Evolutionary conservation across 2,888 invertebrate species (phyloP), one percentile per base, ranked within the genome.

Genomic region (Idaea biselata): DNA sequence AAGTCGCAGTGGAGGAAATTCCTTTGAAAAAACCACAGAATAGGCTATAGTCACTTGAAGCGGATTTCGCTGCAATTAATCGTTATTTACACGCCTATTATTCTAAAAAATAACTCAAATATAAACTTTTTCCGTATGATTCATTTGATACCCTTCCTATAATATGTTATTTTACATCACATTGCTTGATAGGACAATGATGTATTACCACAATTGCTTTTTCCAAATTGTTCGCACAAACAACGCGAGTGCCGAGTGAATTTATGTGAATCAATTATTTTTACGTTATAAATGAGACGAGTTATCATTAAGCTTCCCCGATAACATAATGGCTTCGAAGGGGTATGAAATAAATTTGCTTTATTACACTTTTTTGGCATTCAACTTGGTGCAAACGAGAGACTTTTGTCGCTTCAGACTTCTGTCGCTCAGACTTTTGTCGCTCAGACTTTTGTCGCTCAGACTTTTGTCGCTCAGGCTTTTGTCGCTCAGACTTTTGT

Each of bases 161-260:
- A 25, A 25, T 44, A 44, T 44, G 44, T 44, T 44, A 44, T 44
- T 60, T 8, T 14, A 31, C 63, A 59, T 76, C 8, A 44, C 44
- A 86, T 86, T 79, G 79, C 63, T 61, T 78, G 86, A 86, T 86
- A 87, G 87, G 88, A 84, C 87, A 87, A 80, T 89, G 89, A 89
- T 83, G 76, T 84, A 89, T 87, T 73, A 79, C 72, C 69, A 80
- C 86, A 87, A 89, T 89, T 85, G 84, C 82, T 87, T 88, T 87
- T 87, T 84, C 84, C 84, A 87, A 89, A 89, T 88, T 87, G 88
- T 82, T 79, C 82, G 72, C 76, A 78, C 77, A 78, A 75, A 56
- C 56, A 56, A 44, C 75, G 72, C 75, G 70, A 68, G 71, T 67
- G 68, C 65, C 68, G 69, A 66, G 75, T 73, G 75, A 80, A 87